Evolutionary conservation across 2,888 invertebrate species (phyloP).

Genomic region (Aphrophora alni): DNA sequence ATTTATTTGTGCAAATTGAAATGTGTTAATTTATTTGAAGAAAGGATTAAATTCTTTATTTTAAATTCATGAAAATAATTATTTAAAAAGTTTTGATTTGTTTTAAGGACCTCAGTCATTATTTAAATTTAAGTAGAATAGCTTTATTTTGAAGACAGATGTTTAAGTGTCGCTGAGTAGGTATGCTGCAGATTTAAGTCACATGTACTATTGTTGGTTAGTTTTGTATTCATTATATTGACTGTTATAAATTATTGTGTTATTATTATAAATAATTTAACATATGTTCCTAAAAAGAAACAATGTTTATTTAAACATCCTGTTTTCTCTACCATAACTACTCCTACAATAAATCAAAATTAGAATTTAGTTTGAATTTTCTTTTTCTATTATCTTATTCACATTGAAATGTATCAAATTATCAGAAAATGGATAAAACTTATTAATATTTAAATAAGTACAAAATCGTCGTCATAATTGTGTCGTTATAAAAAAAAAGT

Average conservation of each 20-base stretch:
- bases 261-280: slow-evolving; percentile 38
- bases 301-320: neutral
- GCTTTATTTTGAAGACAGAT: slow-evolving; percentile 21
- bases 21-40: neutral
- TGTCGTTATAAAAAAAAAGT: no score
- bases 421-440: no score
- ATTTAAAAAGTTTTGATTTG: neutral
- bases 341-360: no score
- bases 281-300: slow-evolving; percentile 27
- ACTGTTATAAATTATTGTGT: slow-evolving; percentile 38
- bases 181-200: slow-evolving; percentile 33
- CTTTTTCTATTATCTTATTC: no score
- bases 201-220: slow-evolving; percentile 38
- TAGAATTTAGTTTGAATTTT: no score
- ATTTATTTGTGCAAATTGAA: neutral
- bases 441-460: no score
- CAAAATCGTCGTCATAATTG: no score
- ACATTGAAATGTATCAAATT: no score
- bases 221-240: slow-evolving; percentile 38
- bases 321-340: neutral
- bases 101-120: neutral
- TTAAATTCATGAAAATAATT: neutral
- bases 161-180: slow-evolving; percentile 25
- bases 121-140: neutral
- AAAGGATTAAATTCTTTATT: neutral